Base-by-base conservation (phyloP, 2,113 vertebrate species). In the Haemorhous mexicanus region DNA sequence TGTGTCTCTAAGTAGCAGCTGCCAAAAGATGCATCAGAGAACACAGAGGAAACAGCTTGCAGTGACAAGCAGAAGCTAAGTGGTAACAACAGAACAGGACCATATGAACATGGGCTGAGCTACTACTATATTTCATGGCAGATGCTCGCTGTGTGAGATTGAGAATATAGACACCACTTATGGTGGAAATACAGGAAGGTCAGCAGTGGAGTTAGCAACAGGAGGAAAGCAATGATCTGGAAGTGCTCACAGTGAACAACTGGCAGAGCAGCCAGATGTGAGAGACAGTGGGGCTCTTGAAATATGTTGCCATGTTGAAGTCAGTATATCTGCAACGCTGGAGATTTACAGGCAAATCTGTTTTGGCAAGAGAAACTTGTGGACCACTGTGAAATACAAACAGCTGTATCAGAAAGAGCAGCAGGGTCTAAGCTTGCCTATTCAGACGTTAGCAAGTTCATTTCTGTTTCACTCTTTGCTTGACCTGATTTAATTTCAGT, bases 21-120 rank as follows among this genome's bases (percentile, higher is more conserved):
- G 94, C 87, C 88, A 88, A 90, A 94, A 94, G 70, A 90, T 90
- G 70, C 53, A 41, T 91, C 66, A 79, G 81, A 86, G 70, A 92
- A 92, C 80, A 75, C 0, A 0, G 39, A 87, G 37, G 43, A 94
- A 73, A 78, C 81, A 91, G 87, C 78, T 77, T 94, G 64, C 41
- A 84, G 69, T 0, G 2, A 84, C 68, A 35, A 75, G 77, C 47
- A 87, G 81, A 82, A 95, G 67, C 82, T 69, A 92, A 94, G 59
- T 47, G 72, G 53, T 79, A 91, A 73, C 62, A 82, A 16, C 47
- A 89, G 72, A 92, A 69, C 16, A 69, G 59, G 41, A 56, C 76
- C 67, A 47, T 52, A 44, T 22, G 75, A 79, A 53, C 16, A 56
- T 5, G 44, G 41, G 20, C 77, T 95, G 80, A 91, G 68, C 62